Evolutionary conservation across 2,113 vertebrate genomes (phyloP).

Genomic region (Psittacara wagleri): DNA sequence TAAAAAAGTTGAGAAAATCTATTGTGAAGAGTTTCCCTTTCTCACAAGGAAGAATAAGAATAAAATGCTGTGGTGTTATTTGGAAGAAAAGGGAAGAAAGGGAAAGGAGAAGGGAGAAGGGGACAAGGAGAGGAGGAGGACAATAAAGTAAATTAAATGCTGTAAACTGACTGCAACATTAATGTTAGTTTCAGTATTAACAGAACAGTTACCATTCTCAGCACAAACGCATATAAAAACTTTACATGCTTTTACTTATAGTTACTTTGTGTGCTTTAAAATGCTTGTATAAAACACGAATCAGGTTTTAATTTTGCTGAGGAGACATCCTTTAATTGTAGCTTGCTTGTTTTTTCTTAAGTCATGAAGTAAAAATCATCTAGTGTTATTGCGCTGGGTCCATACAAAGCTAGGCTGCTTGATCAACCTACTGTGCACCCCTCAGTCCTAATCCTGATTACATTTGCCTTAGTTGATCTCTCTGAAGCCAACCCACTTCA

Average conservation of each 20-base stretch:
- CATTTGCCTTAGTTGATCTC: constrained; percentile 50
- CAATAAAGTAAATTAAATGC: not conserved
- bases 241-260: not conserved
- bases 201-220: not conserved
- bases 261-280: not conserved
- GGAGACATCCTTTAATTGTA: not conserved
- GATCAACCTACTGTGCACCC: not conserved
- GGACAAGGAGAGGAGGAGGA: not conserved
- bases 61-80: not conserved
- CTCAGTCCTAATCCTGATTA: constrained; percentile 51
- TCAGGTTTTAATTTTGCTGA: not conserved
- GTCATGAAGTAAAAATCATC: not conserved
- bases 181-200: not conserved
- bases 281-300: not conserved
- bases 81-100: not conserved
- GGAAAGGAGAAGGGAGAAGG: not conserved
- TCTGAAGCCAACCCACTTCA: constrained; percentile 21
- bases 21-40: not conserved
- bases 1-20: not conserved
- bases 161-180: not conserved
- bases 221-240: not conserved
- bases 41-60: not conserved
- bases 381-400: not conserved
- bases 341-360: not conserved
- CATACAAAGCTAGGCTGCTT: not conserved